Conservation (phyloP, 2,797 vertebrate genomes). For the Microctenopoma steveboyesi region DNA sequence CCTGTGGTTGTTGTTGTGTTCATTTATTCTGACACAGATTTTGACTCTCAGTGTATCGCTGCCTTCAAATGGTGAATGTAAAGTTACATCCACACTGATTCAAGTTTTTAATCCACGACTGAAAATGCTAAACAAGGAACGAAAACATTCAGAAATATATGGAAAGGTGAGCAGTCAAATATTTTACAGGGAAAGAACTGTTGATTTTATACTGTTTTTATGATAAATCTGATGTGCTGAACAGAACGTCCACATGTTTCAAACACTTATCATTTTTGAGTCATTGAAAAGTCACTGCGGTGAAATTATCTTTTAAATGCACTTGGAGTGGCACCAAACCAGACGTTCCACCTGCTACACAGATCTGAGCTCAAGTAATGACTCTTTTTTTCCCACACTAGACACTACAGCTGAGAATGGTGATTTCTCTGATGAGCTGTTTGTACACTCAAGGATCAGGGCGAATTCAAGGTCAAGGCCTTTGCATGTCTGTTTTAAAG, state of each 20-base stretch:
- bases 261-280: too few relatives aligned
- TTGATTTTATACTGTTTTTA: neutral
- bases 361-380: neutral
- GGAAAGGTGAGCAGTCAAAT: neutral
- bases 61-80: constrained; percentile 5
- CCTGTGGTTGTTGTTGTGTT: neutral
- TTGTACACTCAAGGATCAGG: neutral
- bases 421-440: neutral
- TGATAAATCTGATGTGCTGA: neutral
- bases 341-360: neutral
- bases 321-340: neutral
- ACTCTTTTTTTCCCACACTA: neutral
- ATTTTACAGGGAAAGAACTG: neutral
- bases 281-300: neutral
- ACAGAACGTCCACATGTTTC: too few relatives aligned
- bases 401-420: neutral
- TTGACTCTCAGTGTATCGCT: neutral
- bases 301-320: neutral
- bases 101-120: neutral
- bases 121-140: neutral
- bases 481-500: neutral
- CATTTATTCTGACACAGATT: neutral
- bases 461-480: neutral
- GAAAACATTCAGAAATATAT: neutral
- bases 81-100: constrained; percentile 5